Conservation (phyloP, 2,888 invertebrate genomes). For the Blastobasis lacticolella region DNA sequence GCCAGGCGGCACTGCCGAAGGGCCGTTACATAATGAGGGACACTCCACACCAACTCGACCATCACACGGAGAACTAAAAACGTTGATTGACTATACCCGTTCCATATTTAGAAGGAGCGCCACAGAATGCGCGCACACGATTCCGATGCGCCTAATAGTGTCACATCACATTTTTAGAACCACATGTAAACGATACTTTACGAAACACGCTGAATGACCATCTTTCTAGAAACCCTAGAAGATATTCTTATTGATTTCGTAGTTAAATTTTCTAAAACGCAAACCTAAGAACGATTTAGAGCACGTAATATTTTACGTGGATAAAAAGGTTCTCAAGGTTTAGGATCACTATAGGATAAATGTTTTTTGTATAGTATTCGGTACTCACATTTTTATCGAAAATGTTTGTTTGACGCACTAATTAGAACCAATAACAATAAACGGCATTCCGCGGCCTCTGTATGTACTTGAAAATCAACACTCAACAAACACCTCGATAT, state of each 20-base stretch:
- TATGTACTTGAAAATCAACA: conserved; percentile 56
- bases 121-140: conserved; percentile 50
- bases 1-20: conserved; percentile 29
- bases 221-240: conserved; percentile 2
- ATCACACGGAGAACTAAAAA: conserved; percentile 38
- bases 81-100: conserved; percentile 45
- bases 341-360: too few relatives aligned
- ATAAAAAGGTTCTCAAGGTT: too few relatives aligned
- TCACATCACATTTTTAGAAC: conserved; percentile 67
- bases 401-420: conserved; percentile 46
- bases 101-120: conserved; percentile 71
- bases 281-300: too few relatives aligned
- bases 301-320: too few relatives aligned
- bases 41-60: conserved; percentile 18
- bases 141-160: conserved; percentile 39
- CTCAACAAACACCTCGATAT: conserved; percentile 64
- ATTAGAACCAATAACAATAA: conserved; percentile 55
- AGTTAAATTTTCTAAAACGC: too few relatives aligned
- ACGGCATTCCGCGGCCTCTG: conserved; percentile 66
- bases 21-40: conserved; percentile 64
- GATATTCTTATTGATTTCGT: too few relatives aligned
- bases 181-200: conserved; percentile 65
- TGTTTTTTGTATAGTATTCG: neutral
- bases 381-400: conserved; percentile 44
- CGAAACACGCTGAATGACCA: conserved; percentile 25